These are phyloP conservation scores for Iselma pallidipennis DNA, from an alignment of 2,888 invertebrate species.

Conservation along the genomic window DNA sequence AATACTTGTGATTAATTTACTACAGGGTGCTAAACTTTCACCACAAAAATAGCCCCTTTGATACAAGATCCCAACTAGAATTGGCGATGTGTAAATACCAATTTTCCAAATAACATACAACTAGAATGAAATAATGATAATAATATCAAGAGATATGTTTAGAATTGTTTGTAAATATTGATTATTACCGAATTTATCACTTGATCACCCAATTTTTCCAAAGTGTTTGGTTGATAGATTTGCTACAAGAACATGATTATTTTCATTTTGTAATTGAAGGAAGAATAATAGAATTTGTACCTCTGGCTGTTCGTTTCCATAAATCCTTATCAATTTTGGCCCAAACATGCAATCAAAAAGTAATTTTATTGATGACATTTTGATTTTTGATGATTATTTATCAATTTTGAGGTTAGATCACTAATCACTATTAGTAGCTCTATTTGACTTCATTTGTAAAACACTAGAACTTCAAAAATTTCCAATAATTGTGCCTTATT, in stretches of 20 bases:
- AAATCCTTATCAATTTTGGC: conserved; percentile 73
- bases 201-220: conserved; percentile 76
- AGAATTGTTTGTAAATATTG: background rate
- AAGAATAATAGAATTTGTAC: conserved; percentile 18
- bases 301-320: conserved; percentile 65
- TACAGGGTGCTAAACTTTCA: conserved; percentile 61
- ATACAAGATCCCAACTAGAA: conserved; percentile 72
- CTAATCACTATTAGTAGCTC: too few species aligned
- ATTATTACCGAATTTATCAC: conserved; percentile 68
- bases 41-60: conserved; percentile 66
- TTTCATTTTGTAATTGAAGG: background rate
- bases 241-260: conserved; percentile 56
- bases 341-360: conserved; percentile 70
- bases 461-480: too few species aligned
- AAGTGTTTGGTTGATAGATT: conserved; percentile 67
- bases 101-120: conserved; percentile 69
- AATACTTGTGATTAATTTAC: conserved; percentile 67
- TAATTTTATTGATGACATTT: conserved; percentile 56
- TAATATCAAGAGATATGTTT: background rate
- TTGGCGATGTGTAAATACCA: conserved; percentile 73
- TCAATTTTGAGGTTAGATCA: conserved; percentile 18
- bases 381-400: conserved; percentile 11
- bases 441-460: too few species aligned
- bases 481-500: too few species aligned
- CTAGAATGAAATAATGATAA: conserved; percentile 51